Evolutionary conservation across 2,888 invertebrate species (phyloP).

Genomic region (Trisateles emortualis): DNA sequence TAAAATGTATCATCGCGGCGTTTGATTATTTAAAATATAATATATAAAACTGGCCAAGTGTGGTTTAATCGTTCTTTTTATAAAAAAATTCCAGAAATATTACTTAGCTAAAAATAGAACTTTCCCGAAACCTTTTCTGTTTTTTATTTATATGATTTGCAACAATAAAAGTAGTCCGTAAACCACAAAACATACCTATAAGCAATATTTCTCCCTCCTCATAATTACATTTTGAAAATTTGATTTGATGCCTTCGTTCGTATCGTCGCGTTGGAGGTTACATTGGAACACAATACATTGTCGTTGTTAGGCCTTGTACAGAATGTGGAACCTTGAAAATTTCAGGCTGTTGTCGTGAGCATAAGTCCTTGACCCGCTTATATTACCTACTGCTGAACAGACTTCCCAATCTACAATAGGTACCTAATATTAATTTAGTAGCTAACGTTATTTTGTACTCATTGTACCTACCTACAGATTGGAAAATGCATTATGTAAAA

Average conservation of each 20-base stretch:
- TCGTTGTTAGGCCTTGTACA: constrained; percentile 41
- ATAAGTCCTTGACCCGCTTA: constrained; percentile 56
- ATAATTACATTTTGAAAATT: constrained; percentile 19
- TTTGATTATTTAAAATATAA: neutral
- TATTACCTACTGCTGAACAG: constrained; percentile 37
- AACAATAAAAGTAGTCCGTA: constrained; percentile 21
- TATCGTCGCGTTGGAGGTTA: constrained; percentile 11
- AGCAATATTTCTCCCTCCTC: too few relatives aligned
- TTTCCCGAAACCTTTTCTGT: too few relatives aligned
- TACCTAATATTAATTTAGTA: too few relatives aligned
- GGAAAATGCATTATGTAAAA: too few relatives aligned
- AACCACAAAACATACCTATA: too few relatives aligned
- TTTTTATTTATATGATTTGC: too few relatives aligned
- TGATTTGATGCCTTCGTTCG: constrained; percentile 4
- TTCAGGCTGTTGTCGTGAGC: constrained; percentile 37
- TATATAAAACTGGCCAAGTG: too few relatives aligned
- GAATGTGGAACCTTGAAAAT: constrained; percentile 47
- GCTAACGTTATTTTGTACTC: too few relatives aligned
- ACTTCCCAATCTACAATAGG: constrained; percentile 20
- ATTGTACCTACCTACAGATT: too few relatives aligned
- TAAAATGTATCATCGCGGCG: neutral
- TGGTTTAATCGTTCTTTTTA: too few relatives aligned
- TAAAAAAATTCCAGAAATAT: too few relatives aligned
- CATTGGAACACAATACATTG: constrained; percentile 29
- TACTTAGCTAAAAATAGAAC: too few relatives aligned